Evolutionary conservation across 2,888 invertebrate species (phyloP), one percentile per base, ranked within the genome.

Genomic region (Netelia melanura): DNA sequence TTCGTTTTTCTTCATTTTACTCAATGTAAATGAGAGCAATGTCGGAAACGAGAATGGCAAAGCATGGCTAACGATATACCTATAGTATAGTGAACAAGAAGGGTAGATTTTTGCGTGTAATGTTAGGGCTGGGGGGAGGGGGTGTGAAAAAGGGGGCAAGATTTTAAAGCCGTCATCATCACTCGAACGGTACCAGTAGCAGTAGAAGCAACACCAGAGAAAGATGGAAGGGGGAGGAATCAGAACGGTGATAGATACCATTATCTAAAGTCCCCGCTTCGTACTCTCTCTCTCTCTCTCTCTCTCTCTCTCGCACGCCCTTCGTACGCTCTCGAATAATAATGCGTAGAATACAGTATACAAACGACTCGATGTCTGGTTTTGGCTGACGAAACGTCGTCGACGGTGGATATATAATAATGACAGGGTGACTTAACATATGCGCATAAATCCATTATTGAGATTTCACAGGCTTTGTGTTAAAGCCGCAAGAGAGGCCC

Each of bases 401-500:
- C 80, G 68, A 82, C 62, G 61, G 76, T 78, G 70, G 43, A 71
- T 80, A 79, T 78, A 85, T 92, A 92, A 93, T 93, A 92, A 93
- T 91, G 91, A 88, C 89, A 87, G 83, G 88, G 82, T 85, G 86
- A 87, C 89, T 92, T 91, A 93, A 91, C 93, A 93, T 93, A 93
- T 93, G 93, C 92, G 93, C 93, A 93, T 93, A 93, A 93, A 93
- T 93, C 92, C 90, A 93, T 93, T 93, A 93, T 93, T 92, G 91
- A 93, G 92, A 93, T 93, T 80, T 86, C 84, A 85, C 86, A 68
- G 85, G 88, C 90, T 92, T 92, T 92, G 92, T 92, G 81, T 76
- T 62, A 25, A 61, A 38, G 38, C 38, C 65, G 68, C 84, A 83
- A 76, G 81, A 83, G 78, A 65, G 84, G 75, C 82, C 81, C 82